A percentile compares a stretch with the other conserved stretches of the same genome.
Conservation (phyloP, 2,888 invertebrate genomes). For the Lasioglossum vierecki region DNA sequence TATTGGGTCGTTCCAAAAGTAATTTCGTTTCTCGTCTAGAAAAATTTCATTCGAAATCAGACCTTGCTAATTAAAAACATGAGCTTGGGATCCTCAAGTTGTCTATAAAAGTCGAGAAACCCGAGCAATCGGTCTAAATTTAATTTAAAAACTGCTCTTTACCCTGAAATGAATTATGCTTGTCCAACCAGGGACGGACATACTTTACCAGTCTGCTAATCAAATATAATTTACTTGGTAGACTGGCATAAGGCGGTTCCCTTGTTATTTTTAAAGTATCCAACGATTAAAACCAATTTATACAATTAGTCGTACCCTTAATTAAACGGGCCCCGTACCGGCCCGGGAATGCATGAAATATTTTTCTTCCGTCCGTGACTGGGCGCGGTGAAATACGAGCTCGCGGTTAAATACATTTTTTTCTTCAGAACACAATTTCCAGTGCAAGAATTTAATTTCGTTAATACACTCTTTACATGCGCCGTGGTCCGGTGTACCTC, state of each 20-base stretch:
- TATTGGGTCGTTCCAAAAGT: not conserved
- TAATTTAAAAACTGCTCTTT: no score
- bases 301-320: slow-evolving; percentile 13
- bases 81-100: no score
- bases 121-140: no score
- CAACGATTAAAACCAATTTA: not conserved
- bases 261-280: not conserved
- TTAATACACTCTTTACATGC: slow-evolving; percentile 34
- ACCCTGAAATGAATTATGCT: not conserved
- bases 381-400: slow-evolving; percentile 20
- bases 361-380: slow-evolving; percentile 6
- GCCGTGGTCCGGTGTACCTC: not conserved
- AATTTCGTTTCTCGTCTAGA: no score
- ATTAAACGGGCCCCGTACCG: slow-evolving; percentile 35
- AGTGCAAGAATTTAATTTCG: slow-evolving; percentile 46
- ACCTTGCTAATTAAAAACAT: no score
- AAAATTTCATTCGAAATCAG: no score
- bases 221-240: not conserved
- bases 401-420: slow-evolving; percentile 33
- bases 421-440: slow-evolving; percentile 28
- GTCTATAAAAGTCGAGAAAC: no score
- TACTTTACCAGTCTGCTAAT: not conserved
- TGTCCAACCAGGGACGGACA: not conserved
- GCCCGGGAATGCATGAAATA: slow-evolving; percentile 22
- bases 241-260: not conserved